phyloP scores from a whole-genome alignment of 2,113 vertebrate genomes.

The Corythornis cristatus region DNA sequence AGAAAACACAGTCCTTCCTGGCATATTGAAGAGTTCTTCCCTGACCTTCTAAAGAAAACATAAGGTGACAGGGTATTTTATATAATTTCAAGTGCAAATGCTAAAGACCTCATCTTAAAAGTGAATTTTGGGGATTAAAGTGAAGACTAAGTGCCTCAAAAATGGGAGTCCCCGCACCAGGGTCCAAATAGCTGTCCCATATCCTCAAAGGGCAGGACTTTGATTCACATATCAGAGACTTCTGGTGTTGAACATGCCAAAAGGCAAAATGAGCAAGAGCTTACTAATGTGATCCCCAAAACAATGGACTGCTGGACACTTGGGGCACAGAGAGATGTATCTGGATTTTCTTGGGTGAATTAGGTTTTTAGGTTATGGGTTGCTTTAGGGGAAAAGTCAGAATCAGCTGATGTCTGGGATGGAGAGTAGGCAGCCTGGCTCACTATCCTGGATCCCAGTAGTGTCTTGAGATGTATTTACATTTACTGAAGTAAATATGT shows the following conservation, averaged over 20 bases:
- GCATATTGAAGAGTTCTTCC: neutral
- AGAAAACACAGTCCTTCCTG: neutral
- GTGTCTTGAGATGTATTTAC: neutral
- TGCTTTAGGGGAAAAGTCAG: neutral
- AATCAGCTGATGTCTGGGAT: neutral
- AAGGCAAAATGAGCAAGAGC: neutral
- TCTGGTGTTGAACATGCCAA: neutral
- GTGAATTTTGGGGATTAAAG: neutral
- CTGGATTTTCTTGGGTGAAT: neutral
- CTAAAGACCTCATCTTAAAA: neutral
- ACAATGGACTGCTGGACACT: neutral
- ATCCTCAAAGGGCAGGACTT: neutral
- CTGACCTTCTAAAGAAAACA: neutral
- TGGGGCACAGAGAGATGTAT: neutral
- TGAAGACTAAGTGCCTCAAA: neutral
- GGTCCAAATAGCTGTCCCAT: neutral
- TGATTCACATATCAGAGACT: neutral
- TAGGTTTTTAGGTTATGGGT: neutral
- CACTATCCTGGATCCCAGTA: neutral
- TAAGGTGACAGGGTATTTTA: neutral
- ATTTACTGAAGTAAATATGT: neutral
- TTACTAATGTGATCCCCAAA: neutral
- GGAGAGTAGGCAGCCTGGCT: slow-evolving; percentile 12
- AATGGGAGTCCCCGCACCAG: neutral
- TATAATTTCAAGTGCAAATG: neutral